Conservation (phyloP, 53 echinoderm and acorn worm genomes). For the Stichopus horrens region DNA sequence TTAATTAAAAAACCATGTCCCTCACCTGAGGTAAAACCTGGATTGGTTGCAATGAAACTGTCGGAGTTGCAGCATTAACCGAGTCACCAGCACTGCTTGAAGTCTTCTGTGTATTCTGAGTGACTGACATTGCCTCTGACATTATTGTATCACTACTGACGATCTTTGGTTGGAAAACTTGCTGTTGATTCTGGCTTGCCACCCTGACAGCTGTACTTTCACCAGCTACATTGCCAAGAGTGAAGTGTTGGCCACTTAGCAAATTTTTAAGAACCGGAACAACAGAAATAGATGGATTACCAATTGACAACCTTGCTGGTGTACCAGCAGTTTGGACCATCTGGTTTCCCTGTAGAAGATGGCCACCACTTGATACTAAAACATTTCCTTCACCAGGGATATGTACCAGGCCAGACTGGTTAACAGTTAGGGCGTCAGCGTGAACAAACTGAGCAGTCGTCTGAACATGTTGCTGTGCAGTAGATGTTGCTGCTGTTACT, state of each 20-base stretch:
- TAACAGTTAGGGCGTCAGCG: not conserved
- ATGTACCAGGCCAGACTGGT: not conserved
- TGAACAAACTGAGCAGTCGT: slow-evolving; percentile 36
- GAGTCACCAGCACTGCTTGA: not conserved
- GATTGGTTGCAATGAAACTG: slow-evolving; percentile 18
- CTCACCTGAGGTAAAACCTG: slow-evolving; percentile 42
- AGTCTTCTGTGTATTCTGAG: not conserved
- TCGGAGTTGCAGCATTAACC: not conserved
- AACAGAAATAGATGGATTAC: slow-evolving; percentile 63
- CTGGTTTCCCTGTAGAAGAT: slow-evolving; percentile 31
- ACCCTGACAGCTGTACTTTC: not conserved
- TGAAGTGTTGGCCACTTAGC: not conserved
- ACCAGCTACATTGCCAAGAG: slow-evolving; percentile 32
- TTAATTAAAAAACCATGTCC: not conserved
- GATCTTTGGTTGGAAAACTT: slow-evolving; percentile 6
- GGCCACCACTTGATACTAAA: not conserved
- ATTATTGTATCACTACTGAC: not conserved
- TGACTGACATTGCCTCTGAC: not conserved
- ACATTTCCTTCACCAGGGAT: slow-evolving; percentile 28
- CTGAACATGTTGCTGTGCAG: slow-evolving; percentile 49
- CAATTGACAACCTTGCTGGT: slow-evolving; percentile 56
- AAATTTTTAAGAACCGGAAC: slow-evolving; percentile 69
- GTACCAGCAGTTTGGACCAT: slow-evolving; percentile 47
- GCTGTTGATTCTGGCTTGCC: not conserved
- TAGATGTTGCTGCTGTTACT: slow-evolving; percentile 49